A percentile compares a stretch with the other conserved stretches of the same genome.
These are phyloP conservation scores for Tragopan temminckii DNA, from an alignment of 2,797 vertebrate genomes.

Conservation along the genomic window DNA sequence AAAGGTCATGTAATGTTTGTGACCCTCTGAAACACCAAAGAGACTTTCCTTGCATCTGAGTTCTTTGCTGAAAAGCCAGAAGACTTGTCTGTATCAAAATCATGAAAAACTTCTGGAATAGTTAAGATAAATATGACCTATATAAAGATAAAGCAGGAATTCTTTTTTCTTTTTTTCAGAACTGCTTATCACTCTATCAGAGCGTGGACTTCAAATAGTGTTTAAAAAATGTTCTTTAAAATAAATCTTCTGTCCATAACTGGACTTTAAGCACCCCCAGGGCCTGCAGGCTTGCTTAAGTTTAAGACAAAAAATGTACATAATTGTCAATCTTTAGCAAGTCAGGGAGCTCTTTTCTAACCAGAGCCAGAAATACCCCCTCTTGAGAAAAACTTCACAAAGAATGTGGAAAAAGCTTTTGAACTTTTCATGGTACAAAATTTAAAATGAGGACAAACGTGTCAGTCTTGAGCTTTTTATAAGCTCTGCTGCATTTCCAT, in stretches of 20 bases:
- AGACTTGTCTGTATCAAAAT: neutral
- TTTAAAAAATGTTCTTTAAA: neutral
- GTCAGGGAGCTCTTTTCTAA: slow-evolving; percentile 47
- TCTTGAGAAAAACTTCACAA: slow-evolving; percentile 61
- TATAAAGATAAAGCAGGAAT: neutral
- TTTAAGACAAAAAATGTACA: slow-evolving; percentile 18
- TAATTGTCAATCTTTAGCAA: slow-evolving; percentile 56
- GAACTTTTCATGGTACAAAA: slow-evolving; percentile 57
- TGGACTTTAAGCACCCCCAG: neutral
- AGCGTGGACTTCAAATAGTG: neutral
- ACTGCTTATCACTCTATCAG: neutral
- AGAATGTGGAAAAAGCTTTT: slow-evolving; percentile 53
- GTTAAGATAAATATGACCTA: neutral
- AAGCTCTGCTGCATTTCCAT: neutral
- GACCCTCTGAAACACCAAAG: neutral
- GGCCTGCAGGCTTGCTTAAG: slow-evolving; percentile 33
- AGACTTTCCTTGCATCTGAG: neutral
- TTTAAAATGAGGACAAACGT: slow-evolving; percentile 59
- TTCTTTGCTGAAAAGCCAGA: neutral
- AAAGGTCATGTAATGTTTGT: slow-evolving; percentile 51
- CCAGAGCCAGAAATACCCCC: slow-evolving; percentile 58
- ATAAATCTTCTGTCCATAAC: slow-evolving; percentile 5
- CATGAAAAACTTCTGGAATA: neutral
- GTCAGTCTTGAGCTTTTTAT: slow-evolving; percentile 15
- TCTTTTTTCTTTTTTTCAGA: neutral